A percentile compares a stretch with the other conserved stretches of the same genome.
Evolutionary conservation across 2,797 vertebrate genomes (phyloP).

Genomic region (Propithecus perrieri): DNA sequence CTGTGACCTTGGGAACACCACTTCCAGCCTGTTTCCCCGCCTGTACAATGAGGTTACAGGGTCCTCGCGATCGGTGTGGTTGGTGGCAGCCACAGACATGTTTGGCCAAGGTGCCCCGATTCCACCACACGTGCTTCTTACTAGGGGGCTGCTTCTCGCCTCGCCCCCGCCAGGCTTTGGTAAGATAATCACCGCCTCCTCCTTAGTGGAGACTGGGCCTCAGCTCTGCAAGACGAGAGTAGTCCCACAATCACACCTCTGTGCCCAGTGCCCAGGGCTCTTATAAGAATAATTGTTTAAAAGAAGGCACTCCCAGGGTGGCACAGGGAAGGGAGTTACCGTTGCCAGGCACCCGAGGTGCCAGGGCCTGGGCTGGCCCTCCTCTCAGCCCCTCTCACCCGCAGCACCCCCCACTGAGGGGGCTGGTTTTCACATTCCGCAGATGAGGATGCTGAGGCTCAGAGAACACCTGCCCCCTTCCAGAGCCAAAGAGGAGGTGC

Average conservation of each 20-base stretch:
- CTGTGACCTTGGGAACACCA: neutral
- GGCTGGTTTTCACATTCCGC: neutral
- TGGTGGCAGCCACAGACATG: neutral
- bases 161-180: neutral
- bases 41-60: neutral
- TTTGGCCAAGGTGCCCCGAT: neutral
- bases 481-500: neutral
- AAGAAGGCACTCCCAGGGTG: neutral
- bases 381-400: neutral
- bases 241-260: neutral
- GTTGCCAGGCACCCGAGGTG: neutral
- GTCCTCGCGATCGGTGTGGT: neutral
- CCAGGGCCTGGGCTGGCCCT: neutral
- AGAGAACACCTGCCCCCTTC: neutral
- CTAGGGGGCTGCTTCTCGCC: no score
- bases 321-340: accelerated
- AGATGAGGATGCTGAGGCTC: neutral
- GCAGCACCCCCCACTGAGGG: neutral
- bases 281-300: neutral
- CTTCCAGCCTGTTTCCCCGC: neutral
- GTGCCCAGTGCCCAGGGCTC: neutral
- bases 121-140: no score
- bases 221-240: neutral
- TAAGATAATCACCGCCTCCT: no score
- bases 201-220: neutral